A percentile compares a stretch with the other conserved stretches of the same genome.
phyloP scores from a whole-genome alignment of 64 coral and sea anemone genomes.

The Catalaphyllia jardinei region DNA sequence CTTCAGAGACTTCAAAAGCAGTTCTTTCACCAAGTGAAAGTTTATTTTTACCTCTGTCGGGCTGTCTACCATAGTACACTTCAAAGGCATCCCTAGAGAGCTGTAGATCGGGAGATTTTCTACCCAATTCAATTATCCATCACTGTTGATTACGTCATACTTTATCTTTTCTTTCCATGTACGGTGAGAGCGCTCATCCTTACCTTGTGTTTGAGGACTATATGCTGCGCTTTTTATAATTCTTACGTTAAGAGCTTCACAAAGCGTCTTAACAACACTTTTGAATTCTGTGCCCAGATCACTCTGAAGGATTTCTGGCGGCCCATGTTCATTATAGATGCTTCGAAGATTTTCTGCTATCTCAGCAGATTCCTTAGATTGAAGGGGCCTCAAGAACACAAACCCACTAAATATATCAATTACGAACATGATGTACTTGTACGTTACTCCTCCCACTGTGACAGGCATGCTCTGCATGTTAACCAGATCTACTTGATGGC shows the following conservation, averaged over 20 bases:
- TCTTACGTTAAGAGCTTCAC: conserved; percentile 15
- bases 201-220: no score
- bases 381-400: no score
- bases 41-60: no score
- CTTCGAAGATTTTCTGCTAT: conserved; percentile 25
- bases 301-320: conserved; percentile 39
- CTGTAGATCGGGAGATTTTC: no score
- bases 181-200: no score
- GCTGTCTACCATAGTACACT: conserved; percentile 30
- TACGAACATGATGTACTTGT: conserved; percentile 47
- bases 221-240: conserved; percentile 29
- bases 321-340: conserved; percentile 45
- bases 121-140: not conserved
- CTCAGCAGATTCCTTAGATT: conserved; percentile 32
- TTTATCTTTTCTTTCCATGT: no score
- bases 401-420: conserved; percentile 45
- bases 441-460: conserved; percentile 15
- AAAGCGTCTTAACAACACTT: not conserved
- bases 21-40: no score
- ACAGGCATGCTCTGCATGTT: conserved; percentile 18
- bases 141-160: conserved; percentile 12
- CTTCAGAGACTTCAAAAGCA: no score
- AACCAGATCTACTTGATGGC: no score
- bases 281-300: conserved; percentile 38
- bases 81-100: conserved; percentile 54